A percentile compares a stretch with the other conserved stretches of the same genome.
phyloP scores from a whole-genome alignment of 2,797 vertebrate genomes.

The Heteromormyrus szaboi region DNA sequence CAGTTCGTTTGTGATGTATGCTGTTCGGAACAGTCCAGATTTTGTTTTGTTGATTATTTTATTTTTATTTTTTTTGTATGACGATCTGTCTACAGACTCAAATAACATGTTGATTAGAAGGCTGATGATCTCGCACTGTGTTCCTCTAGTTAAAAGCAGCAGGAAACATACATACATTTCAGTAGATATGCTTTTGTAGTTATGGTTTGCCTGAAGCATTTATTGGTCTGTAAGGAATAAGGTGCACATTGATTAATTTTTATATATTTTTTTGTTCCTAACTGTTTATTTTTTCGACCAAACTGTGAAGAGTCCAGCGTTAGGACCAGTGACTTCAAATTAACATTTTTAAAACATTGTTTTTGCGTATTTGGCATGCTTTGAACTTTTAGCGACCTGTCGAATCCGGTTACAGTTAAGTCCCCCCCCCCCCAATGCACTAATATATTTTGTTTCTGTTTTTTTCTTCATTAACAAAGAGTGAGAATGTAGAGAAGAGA shows the following conservation, averaged over 20 bases:
- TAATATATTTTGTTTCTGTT: not conserved
- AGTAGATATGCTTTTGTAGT: not conserved
- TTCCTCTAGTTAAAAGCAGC: slow-evolving; percentile 6
- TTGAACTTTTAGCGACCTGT: not conserved
- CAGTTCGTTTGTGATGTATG: slow-evolving; percentile 15
- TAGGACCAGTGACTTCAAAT: not conserved
- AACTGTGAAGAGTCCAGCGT: not conserved
- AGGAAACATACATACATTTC: not conserved
- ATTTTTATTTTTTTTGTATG: not conserved
- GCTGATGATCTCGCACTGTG: slow-evolving; percentile 25
- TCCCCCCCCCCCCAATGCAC: not conserved
- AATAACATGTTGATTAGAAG: slow-evolving; percentile 1
- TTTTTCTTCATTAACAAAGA: not conserved
- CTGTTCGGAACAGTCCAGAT: not conserved
- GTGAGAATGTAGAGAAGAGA: not conserved
- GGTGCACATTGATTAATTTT: slow-evolving; percentile 6
- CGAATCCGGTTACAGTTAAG: not conserved
- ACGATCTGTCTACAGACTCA: not conserved
- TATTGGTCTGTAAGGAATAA: slow-evolving; percentile 18
- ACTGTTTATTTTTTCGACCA: not conserved
- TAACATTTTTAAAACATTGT: not conserved
- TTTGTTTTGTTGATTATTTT: not conserved
- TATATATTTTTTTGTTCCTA: not conserved
- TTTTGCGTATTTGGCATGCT: not conserved
- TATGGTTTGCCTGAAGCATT: slow-evolving; percentile 19